Evolutionary conservation across 2,113 vertebrate genomes (phyloP).

Genomic region (Phoxinus phoxinus): DNA sequence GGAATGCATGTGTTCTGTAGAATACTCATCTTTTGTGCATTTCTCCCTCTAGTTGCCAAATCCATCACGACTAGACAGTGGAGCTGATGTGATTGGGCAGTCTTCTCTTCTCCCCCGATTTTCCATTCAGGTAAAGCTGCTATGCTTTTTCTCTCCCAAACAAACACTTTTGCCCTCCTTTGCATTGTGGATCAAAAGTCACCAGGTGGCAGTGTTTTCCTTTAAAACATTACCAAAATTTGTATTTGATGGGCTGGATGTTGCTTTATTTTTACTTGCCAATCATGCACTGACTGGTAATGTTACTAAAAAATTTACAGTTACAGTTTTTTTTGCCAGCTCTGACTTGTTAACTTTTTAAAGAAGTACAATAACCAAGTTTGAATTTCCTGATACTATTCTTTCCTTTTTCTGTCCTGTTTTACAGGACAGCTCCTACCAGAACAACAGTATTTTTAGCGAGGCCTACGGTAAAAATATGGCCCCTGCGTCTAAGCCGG

Average conservation of each 20-base stretch:
- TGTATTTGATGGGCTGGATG: not conserved
- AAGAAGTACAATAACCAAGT: not conserved
- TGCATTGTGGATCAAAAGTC: not conserved
- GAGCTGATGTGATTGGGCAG: slow-evolving; percentile 84
- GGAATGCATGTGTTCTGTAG: not conserved
- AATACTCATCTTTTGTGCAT: not conserved
- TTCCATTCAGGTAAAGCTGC: slow-evolving; percentile 87
- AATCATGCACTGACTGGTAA: not conserved
- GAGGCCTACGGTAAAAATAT: slow-evolving; percentile 93
- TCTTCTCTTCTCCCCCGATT: slow-evolving; percentile 91
- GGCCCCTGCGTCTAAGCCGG: slow-evolving; percentile 84
- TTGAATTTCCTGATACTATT: not conserved
- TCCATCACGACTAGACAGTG: slow-evolving; percentile 90
- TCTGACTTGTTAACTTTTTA: not conserved
- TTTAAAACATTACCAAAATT: not conserved
- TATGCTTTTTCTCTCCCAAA: not conserved
- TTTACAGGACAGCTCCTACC: slow-evolving; percentile 86
- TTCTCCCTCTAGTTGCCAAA: slow-evolving; percentile 70
- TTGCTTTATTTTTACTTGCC: not conserved
- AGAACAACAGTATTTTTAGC: slow-evolving; percentile 94
- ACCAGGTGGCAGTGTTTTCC: slow-evolving; percentile 37
- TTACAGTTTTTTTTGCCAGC: too few relatives aligned
- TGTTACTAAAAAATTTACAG: not conserved
- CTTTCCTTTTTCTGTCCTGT: not conserved
- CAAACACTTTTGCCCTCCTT: not conserved